Conservation (phyloP, 1,140 invertebrate genomes). For the Drosophila bipectinata region DNA sequence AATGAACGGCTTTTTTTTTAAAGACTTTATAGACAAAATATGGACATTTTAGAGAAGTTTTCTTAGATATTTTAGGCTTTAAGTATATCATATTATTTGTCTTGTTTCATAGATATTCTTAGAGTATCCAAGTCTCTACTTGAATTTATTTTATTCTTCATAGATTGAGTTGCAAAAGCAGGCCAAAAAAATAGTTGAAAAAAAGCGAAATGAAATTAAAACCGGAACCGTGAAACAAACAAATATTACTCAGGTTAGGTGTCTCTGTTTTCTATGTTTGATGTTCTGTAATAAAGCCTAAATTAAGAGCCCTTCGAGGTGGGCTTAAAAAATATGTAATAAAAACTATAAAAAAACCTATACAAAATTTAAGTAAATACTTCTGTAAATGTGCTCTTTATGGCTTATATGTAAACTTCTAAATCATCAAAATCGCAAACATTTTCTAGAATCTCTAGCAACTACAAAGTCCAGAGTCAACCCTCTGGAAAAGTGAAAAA, state of each 20-base stretch:
- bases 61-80: no score
- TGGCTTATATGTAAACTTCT: no score
- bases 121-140: not conserved
- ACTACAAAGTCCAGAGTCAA: not conserved
- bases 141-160: not conserved
- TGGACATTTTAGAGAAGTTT: no score
- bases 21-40: no score
- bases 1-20: no score
- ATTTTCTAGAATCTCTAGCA: not conserved
- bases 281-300: conserved; percentile 47
- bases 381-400: no score
- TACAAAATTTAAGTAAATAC: no score
- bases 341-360: no score
- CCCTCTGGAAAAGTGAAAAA: conserved; percentile 16
- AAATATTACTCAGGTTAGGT: conserved; percentile 35
- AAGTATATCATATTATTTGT: not conserved
- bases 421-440: not conserved
- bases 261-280: conserved; percentile 38
- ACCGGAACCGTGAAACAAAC: conserved; percentile 32
- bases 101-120: not conserved
- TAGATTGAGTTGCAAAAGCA: conserved; percentile 56
- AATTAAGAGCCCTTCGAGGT: conserved; percentile 25
- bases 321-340: not conserved
- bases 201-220: conserved; percentile 31
- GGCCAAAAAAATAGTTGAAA: conserved; percentile 22